These are phyloP conservation scores for Acronicta alni DNA, from an alignment of 2,888 invertebrate species.

Conservation along the genomic window DNA sequence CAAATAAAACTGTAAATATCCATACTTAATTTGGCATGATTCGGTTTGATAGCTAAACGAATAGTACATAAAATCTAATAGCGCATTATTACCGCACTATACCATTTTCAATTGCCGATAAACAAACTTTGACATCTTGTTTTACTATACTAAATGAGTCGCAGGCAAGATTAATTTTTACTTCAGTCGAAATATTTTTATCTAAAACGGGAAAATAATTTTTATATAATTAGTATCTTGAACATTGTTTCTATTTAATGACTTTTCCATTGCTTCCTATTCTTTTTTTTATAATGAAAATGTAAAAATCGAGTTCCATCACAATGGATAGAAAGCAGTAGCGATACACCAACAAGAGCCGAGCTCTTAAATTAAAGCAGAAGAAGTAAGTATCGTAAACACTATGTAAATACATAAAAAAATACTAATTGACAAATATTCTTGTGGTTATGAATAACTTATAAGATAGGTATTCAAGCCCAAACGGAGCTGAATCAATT, in stretches of 20 bases:
- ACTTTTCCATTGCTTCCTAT: no score
- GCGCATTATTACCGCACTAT: background rate
- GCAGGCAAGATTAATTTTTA: no score
- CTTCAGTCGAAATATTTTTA: no score
- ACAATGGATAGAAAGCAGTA: no score
- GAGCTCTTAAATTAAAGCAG: no score
- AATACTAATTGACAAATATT: background rate
- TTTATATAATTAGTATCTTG: no score
- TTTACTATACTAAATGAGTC: background rate
- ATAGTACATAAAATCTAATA: constrained; percentile 1
- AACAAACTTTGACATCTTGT: background rate
- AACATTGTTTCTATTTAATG: no score
- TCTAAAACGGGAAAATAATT: background rate
- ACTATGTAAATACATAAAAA: background rate
- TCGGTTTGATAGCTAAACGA: constrained; percentile 1
- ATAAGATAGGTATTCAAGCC: background rate
- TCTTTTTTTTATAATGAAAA: no score
- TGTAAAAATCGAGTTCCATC: no score
- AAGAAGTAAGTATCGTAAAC: no score
- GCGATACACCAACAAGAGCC: no score
- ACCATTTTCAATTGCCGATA: background rate
- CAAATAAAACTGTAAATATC: constrained; percentile 3
- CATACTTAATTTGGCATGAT: background rate
- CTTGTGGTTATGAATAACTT: background rate
- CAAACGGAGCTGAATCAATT: background rate